These are phyloP conservation scores for Rugalucina vietnamica DNA, from an alignment of 2,888 invertebrate genomes.

Conservation along the genomic window DNA sequence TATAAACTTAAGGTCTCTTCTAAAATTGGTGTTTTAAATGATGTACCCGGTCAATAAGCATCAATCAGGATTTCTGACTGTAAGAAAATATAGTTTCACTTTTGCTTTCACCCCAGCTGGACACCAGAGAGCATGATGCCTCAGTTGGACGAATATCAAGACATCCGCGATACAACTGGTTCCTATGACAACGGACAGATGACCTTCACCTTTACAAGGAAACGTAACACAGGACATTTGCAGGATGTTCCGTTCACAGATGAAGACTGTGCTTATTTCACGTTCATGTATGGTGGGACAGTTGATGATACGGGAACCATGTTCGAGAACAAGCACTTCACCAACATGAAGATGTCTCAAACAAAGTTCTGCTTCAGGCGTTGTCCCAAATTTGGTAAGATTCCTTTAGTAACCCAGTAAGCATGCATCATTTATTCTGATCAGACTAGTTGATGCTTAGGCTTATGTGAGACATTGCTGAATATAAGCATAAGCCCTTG, in stretches of 20 bases:
- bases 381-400: background rate
- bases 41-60: too few species aligned
- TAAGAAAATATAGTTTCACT: too few species aligned
- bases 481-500: too few species aligned
- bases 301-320: background rate
- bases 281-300: background rate
- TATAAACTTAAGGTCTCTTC: too few species aligned
- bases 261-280: constrained; percentile 1
- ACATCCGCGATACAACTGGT: background rate
- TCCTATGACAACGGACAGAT: background rate
- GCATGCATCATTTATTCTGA: too few species aligned
- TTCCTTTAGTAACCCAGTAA: too few species aligned
- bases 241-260: background rate
- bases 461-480: too few species aligned
- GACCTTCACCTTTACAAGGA: constrained; percentile 1
- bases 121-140: background rate
- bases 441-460: too few species aligned
- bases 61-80: too few species aligned
- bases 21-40: too few species aligned
- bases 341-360: background rate
- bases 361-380: constrained; percentile 7
- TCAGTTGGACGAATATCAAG: background rate
- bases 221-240: background rate
- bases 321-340: background rate
- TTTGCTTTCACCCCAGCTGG: background rate